Conservation (phyloP, 2,113 vertebrate genomes). For the Zootoca vivipara region DNA sequence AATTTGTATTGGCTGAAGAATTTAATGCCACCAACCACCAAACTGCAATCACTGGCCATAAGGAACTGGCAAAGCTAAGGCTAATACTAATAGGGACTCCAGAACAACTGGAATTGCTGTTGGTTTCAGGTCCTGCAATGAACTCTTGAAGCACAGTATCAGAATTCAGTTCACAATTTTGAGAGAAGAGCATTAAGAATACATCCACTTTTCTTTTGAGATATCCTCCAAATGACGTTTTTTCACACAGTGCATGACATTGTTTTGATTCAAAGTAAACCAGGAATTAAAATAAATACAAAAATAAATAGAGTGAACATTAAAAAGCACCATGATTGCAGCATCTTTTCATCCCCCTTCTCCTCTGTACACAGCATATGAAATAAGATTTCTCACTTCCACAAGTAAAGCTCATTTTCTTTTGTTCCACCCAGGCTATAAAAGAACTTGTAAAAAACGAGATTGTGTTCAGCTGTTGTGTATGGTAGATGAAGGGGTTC, state of each 20-base stretch:
- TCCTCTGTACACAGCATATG: constrained; percentile 6
- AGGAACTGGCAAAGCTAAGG: not conserved
- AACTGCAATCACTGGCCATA: not conserved
- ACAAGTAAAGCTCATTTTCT: constrained; percentile 7
- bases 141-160: not conserved
- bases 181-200: not conserved
- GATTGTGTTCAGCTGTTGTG: constrained; percentile 8
- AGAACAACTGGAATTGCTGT: not conserved
- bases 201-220: not conserved
- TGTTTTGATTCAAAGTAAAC: not conserved
- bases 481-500: constrained; percentile 2
- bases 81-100: not conserved
- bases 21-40: too few relatives aligned
- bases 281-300: not conserved
- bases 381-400: constrained; percentile 21
- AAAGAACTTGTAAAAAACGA: constrained; percentile 9
- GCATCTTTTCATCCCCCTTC: not conserved
- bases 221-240: not conserved
- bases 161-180: not conserved
- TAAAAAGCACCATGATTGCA: not conserved
- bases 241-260: not conserved
- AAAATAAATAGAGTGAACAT: constrained; percentile 1
- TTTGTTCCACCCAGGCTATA: constrained; percentile 6
- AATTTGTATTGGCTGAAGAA: too few relatives aligned
- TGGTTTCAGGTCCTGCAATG: not conserved